Conservation (phyloP, 2,113 vertebrate genomes). For the Actenoides hombroni region DNA sequence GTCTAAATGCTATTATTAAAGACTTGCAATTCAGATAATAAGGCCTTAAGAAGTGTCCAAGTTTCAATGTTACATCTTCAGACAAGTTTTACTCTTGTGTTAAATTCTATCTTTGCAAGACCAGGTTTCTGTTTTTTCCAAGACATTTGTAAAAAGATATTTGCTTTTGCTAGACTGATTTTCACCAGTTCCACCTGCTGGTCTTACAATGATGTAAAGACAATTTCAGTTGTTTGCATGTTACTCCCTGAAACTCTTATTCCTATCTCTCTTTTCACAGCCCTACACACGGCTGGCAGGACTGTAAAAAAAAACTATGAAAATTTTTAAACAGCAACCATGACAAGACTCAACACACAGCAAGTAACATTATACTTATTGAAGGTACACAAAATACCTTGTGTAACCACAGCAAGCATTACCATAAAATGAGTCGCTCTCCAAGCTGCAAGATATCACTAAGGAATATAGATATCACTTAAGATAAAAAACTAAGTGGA, state of each 20-base stretch:
- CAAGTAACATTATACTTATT: background rate
- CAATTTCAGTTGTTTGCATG: background rate
- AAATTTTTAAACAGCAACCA: background rate
- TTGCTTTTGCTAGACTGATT: background rate
- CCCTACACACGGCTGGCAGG: background rate
- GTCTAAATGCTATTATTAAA: background rate
- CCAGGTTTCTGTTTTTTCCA: background rate
- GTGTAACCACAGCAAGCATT: background rate
- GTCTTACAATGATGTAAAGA: background rate
- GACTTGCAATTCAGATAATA: background rate
- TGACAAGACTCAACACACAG: background rate
- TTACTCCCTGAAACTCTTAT: background rate
- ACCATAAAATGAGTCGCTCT: background rate
- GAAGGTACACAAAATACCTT: background rate
- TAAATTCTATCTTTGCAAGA: background rate
- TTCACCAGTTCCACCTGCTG: background rate
- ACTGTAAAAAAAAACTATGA: background rate
- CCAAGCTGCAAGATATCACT: background rate
- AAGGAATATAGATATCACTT: background rate
- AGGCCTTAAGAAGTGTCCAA: background rate
- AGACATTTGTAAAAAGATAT: background rate
- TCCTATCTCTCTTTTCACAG: background rate
- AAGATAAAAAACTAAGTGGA: background rate
- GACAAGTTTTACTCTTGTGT: background rate
- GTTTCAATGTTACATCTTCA: background rate